Conservation (phyloP, 2,113 vertebrate genomes). For the Xenus cinereus region DNA sequence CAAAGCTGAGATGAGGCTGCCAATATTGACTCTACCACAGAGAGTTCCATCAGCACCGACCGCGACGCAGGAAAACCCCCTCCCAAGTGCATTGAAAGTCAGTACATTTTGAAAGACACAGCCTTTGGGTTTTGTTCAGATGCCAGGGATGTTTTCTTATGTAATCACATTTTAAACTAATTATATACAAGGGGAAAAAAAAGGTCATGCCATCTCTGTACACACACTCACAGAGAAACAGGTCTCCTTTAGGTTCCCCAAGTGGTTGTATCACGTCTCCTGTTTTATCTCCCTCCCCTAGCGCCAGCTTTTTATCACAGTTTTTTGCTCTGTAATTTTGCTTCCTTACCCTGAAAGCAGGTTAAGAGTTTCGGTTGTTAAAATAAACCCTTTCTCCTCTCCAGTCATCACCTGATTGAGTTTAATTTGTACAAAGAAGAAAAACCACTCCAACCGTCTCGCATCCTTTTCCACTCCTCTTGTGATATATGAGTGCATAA, state of each 20-base stretch:
- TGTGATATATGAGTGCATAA: background rate
- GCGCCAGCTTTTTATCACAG: background rate
- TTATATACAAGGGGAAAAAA: background rate
- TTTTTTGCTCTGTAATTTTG: background rate
- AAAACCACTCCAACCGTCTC: background rate
- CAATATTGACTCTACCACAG: background rate
- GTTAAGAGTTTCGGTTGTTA: background rate
- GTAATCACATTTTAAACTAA: background rate
- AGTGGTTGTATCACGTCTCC: background rate
- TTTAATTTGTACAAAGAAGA: background rate
- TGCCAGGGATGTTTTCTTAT: background rate
- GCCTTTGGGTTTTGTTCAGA: background rate
- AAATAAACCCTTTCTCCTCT: background rate
- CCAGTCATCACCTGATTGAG: background rate
- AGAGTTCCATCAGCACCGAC: background rate
- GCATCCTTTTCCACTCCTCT: background rate
- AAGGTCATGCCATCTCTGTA: background rate
- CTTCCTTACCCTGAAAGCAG: slow-evolving; percentile 4
- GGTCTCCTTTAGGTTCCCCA: background rate
- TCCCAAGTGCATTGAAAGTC: background rate
- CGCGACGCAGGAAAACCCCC: background rate
- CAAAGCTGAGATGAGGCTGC: background rate
- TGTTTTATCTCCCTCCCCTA: background rate
- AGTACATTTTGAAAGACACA: background rate
- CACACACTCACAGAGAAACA: background rate